These are phyloP conservation scores for Podabrus alpinus DNA, from an alignment of 2,888 invertebrate species.

Conservation along the genomic window DNA sequence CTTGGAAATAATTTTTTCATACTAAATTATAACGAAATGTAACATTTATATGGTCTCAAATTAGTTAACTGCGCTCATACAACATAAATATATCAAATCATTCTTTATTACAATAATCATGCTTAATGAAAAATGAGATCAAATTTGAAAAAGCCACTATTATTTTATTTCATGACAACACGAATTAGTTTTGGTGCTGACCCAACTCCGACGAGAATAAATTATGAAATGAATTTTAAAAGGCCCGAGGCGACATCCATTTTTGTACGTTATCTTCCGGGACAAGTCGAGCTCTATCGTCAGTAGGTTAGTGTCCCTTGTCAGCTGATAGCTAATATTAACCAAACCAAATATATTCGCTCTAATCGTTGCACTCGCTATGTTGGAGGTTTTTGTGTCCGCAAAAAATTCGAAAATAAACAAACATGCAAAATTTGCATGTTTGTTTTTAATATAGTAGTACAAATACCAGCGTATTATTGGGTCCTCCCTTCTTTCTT, in stretches of 20 bases:
- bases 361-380: background rate
- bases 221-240: background rate
- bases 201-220: background rate
- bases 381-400: background rate
- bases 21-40: background rate
- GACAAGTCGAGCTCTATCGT: conserved; percentile 26
- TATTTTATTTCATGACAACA: background rate
- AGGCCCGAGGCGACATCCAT: conserved; percentile 3
- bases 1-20: background rate
- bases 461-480: too few relatives aligned
- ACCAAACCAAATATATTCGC: conserved; percentile 6
- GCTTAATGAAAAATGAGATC: background rate
- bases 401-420: background rate
- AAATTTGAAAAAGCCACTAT: background rate
- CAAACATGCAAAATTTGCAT: background rate
- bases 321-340: conserved; percentile 38
- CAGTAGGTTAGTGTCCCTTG: conserved; percentile 39
- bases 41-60: background rate
- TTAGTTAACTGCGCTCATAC: background rate
- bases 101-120: background rate
- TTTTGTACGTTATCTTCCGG: conserved; percentile 21
- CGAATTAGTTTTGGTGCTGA: background rate
- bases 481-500: background rate
- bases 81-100: background rate
- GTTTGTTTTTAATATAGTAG: too few relatives aligned